Evolutionary conservation across 2,113 vertebrate species (phyloP).

Genomic region (Apus apus): DNA sequence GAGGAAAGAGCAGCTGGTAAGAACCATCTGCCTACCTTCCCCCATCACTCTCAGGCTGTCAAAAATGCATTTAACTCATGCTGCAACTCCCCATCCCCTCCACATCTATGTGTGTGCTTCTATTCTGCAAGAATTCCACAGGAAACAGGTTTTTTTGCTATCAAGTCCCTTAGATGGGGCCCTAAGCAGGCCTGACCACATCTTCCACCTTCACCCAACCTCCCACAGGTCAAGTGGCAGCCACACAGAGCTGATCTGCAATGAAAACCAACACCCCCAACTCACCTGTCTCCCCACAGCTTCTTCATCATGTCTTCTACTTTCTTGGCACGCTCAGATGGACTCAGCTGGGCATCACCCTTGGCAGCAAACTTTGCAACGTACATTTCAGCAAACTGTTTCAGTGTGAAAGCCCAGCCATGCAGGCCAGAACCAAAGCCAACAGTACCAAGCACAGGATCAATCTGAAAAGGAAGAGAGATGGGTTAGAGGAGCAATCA

Average conservation of each 20-base stretch:
- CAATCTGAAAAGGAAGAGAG: slow-evolving; percentile 75
- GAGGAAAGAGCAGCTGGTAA: not conserved
- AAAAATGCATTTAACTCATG: fast-evolving
- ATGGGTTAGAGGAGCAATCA: not conserved
- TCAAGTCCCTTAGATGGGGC: not conserved
- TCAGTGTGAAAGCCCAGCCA: slow-evolving; percentile 96
- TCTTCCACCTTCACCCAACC: not conserved
- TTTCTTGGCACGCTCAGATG: slow-evolving; percentile 88
- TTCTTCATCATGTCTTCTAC: slow-evolving; percentile 99
- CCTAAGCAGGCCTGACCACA: not conserved
- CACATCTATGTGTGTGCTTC: too few relatives aligned
- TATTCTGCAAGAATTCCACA: not conserved
- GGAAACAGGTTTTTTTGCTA: not conserved
- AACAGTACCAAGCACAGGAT: slow-evolving; percentile 89
- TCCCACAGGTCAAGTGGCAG: not conserved
- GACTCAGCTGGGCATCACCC: slow-evolving; percentile 82
- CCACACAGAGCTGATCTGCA: fast-evolving
- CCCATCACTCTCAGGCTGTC: not conserved
- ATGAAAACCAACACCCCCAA: fast-evolving
- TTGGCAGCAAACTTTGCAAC: slow-evolving; percentile 94
- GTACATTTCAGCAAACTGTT: slow-evolving; percentile 98
- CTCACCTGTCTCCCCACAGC: slow-evolving; percentile 92
- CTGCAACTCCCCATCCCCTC: not conserved
- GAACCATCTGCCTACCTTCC: fast-evolving
- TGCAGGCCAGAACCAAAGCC: slow-evolving; percentile 98